phyloP scores from a whole-genome alignment of 2,888 invertebrate genomes.

The Melieria picta region DNA sequence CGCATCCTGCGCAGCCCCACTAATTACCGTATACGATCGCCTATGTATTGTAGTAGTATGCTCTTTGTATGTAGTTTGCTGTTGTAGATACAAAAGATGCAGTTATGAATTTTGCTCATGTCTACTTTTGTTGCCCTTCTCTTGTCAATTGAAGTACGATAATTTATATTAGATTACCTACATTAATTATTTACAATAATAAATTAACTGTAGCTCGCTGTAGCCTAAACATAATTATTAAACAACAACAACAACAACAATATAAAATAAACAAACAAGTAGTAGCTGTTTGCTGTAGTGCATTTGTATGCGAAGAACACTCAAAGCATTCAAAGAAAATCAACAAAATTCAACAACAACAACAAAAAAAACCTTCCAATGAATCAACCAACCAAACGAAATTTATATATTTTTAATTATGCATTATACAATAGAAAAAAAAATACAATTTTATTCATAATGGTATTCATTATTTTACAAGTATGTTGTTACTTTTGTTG shows the following conservation, averaged over 20 bases:
- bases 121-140: conserved; percentile 6
- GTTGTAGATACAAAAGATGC: conserved; percentile 28
- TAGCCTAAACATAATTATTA: conserved; percentile 37
- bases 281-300: conserved; percentile 32
- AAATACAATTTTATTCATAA: too few species aligned
- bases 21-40: too few species aligned
- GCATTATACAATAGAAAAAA: not conserved
- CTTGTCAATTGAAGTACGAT: not conserved
- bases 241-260: conserved; percentile 33
- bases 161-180: not conserved
- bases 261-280: not conserved
- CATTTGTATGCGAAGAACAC: conserved; percentile 46
- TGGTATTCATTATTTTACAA: not conserved
- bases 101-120: conserved; percentile 7
- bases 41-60: too few species aligned
- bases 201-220: conserved; percentile 43
- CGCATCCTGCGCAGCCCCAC: too few species aligned
- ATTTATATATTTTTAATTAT: not conserved
- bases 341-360: conserved; percentile 11
- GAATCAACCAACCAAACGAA: not conserved
- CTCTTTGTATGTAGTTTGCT: conserved; percentile 40
- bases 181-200: conserved; percentile 22
- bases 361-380: not conserved
- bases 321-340: conserved; percentile 23
- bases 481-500: conserved; percentile 43